phyloP scores from a whole-genome alignment of 1,140 invertebrate genomes.

The Musca vetustissima region DNA sequence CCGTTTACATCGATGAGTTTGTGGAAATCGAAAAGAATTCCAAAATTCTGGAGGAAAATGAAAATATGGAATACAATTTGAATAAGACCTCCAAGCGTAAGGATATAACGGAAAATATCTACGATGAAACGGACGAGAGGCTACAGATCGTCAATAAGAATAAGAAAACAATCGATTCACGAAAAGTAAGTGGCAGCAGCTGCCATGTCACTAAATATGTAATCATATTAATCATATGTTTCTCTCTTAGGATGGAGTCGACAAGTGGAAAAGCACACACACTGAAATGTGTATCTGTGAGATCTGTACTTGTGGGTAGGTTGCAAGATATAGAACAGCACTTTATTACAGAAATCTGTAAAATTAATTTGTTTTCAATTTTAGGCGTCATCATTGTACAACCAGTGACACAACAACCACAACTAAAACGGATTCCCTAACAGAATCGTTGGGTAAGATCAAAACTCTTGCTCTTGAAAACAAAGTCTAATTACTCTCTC shows the following conservation, averaged over 20 bases:
- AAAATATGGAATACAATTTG: slow-evolving; percentile 46
- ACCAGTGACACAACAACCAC: slow-evolving; percentile 39
- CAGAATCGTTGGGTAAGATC: slow-evolving; percentile 21
- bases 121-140: slow-evolving; percentile 53
- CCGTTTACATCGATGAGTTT: slow-evolving; percentile 53
- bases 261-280: slow-evolving; percentile 50
- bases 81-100: slow-evolving; percentile 53
- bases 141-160: slow-evolving; percentile 36
- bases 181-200: slow-evolving; percentile 36
- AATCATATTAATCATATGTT: not conserved
- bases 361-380: not conserved
- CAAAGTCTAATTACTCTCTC: not conserved
- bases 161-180: slow-evolving; percentile 49
- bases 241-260: slow-evolving; percentile 45
- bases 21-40: slow-evolving; percentile 54
- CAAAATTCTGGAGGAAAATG: slow-evolving; percentile 48
- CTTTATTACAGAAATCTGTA: not conserved
- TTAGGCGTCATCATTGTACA: slow-evolving; percentile 49
- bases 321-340: slow-evolving; percentile 35
- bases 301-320: slow-evolving; percentile 88
- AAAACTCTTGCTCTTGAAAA: too few species aligned
- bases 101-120: slow-evolving; percentile 53
- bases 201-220: slow-evolving; percentile 24
- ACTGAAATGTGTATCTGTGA: slow-evolving; percentile 88
- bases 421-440: slow-evolving; percentile 36